These are phyloP conservation scores for Siniperca obscura DNA, from an alignment of 2,797 vertebrate genomes.

Conservation along the genomic window DNA sequence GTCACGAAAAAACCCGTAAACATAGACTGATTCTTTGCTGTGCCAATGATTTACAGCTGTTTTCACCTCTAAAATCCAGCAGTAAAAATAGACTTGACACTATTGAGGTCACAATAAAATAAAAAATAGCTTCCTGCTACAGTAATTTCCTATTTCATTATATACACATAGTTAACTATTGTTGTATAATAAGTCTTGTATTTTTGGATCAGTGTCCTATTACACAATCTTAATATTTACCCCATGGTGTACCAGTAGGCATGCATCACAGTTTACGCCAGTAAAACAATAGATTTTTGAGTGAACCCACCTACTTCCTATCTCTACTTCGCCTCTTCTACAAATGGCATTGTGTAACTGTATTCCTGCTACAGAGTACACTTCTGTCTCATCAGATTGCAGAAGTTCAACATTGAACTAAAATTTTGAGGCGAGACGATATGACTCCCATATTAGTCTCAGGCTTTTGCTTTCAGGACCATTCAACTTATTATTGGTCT, in stretches of 20 bases:
- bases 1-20: not conserved
- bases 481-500: conserved; percentile 42
- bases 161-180: not conserved
- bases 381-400: conserved; percentile 3
- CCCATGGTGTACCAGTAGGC: not conserved
- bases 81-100: not conserved
- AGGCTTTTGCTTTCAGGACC: conserved; percentile 35
- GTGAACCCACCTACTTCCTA: not conserved
- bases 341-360: not conserved
- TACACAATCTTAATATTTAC: not conserved
- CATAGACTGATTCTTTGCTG: not conserved
- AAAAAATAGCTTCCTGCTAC: not conserved
- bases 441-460: not conserved
- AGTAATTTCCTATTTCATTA: not conserved
- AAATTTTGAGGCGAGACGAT: not conserved
- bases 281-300: not conserved
- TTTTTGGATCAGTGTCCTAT: not conserved
- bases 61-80: not conserved
- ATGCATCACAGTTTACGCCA: not conserved
- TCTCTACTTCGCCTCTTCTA: not conserved
- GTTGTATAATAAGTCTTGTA: not conserved
- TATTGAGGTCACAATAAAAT: not conserved
- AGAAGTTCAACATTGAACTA: conserved; percentile 4
- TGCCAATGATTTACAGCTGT: not conserved
- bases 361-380: not conserved